Evolutionary conservation across 2,888 invertebrate species (phyloP).

Genomic region (Diachrysia chrysitis): DNA sequence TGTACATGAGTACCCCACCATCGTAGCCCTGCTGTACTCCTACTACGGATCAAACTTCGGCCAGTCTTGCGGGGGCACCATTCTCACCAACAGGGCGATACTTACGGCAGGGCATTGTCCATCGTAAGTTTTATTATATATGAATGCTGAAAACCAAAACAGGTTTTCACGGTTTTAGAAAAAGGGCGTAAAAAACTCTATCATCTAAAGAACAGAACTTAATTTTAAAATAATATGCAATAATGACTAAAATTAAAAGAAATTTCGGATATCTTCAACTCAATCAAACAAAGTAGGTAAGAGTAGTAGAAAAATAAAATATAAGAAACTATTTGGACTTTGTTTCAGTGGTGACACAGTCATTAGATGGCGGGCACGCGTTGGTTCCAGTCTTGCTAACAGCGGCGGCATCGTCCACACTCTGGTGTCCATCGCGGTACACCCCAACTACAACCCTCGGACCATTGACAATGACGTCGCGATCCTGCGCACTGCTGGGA

Average conservation of each 20-base stretch:
- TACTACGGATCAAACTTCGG: constrained; percentile 31
- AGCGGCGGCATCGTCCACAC: constrained; percentile 61
- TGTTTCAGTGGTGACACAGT: constrained; percentile 50
- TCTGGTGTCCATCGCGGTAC: constrained; percentile 41
- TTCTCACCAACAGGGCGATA: constrained; percentile 65
- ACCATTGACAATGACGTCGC: constrained; percentile 61
- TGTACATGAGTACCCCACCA: constrained; percentile 56
- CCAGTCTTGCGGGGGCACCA: constrained; percentile 67
- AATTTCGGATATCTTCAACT: no score
- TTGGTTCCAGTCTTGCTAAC: constrained; percentile 60
- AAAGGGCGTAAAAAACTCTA: no score
- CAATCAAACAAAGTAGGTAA: no score
- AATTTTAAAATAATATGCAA: no score
- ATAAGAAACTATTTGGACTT: not conserved
- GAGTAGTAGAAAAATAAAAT: no score
- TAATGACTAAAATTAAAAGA: no score
- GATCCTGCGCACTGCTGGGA: constrained; percentile 44
- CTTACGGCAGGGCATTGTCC: constrained; percentile 72
- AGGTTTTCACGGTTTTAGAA: no score
- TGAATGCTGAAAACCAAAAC: not conserved
- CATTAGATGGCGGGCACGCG: constrained; percentile 57
- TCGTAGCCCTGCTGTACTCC: constrained; percentile 57
- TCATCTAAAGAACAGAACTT: no score
- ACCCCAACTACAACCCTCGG: constrained; percentile 45
- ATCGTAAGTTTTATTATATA: constrained; percentile 55